Base-by-base conservation (phyloP, 2,113 vertebrate genomes). In the Campylomormyrus tamandua region DNA sequence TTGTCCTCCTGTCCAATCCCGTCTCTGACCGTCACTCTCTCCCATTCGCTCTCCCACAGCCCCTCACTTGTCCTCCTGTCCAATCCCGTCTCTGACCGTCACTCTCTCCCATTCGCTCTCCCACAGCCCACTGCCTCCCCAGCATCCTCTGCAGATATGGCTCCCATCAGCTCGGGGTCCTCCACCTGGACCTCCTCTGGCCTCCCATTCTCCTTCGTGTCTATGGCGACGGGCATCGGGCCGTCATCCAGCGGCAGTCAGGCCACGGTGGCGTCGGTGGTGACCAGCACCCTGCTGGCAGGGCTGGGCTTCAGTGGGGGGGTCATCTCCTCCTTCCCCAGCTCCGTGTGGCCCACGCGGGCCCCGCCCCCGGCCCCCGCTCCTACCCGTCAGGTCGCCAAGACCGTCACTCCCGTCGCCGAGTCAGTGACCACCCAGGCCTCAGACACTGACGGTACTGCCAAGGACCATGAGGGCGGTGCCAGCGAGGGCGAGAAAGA, bases 151-250 rank as follows among this genome's bases (percentile, higher is more conserved):
- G 98, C 98, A 0, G 98, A 99, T 95, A 99, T 99, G 98, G 98
- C 98, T 89, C 98, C 98, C 91, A 99, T 99, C 96, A 99, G 98
- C 92, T 99, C 98, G 0, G 98, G 98, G 45, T 99, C 98, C 35
- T 99, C 98, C 42, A 99, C 98, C 31, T 99, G 98, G 98, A 99
- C 98, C 1, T 98, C 98, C 89, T 98, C 98, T 0, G 98, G 98
- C 89, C 97, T 99, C 90, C 98, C 98, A 39, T 99, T 99, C 95
- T 99, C 98, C 19, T 98, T 99, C 0, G 98, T 99, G 70, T 99
- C 98, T 85, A 98, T 99, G 97, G 98, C 98, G 3, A 99, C 98
- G 0, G 98, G 98, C 83, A 99, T 98, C 89, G 97, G 98, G 3
- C 98, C 98, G 0, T 99, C 98, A 6, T 99, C 98, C 92, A 99